Evolutionary conservation across 2,797 vertebrate genomes (phyloP).

Genomic region (Siniperca undulata): DNA sequence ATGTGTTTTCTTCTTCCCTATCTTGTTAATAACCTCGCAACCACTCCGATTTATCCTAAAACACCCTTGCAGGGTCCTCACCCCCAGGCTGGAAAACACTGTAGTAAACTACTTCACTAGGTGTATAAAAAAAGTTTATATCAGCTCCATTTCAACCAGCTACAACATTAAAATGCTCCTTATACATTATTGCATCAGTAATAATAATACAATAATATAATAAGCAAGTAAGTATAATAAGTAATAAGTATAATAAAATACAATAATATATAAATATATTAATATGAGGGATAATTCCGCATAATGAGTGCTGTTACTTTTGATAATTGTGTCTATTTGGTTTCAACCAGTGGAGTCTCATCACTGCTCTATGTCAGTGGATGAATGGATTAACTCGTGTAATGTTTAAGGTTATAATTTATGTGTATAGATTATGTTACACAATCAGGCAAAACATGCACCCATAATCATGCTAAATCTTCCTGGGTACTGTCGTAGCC

Average conservation of each 20-base stretch:
- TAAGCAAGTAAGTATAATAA: neutral
- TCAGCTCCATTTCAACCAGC: neutral
- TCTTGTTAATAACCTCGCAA: neutral
- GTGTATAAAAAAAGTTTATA: neutral
- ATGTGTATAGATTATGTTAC: slow-evolving; percentile 14
- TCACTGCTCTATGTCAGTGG: neutral
- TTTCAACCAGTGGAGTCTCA: neutral
- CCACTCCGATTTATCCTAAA: neutral
- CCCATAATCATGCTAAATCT: slow-evolving; percentile 45
- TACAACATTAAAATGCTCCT: neutral
- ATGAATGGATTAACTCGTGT: neutral
- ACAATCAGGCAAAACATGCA: slow-evolving; percentile 25
- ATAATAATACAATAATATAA: slow-evolving; percentile 4
- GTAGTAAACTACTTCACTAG: neutral
- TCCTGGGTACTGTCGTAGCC: slow-evolving; percentile 33
- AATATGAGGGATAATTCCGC: neutral
- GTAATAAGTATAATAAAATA: neutral
- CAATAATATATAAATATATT: neutral
- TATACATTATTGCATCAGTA: neutral
- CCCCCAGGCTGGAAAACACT: neutral
- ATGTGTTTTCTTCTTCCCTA: neutral
- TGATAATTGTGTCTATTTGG: neutral
- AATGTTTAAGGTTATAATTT: slow-evolving; percentile 30
- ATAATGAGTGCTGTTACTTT: neutral
- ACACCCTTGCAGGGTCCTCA: neutral